These are phyloP conservation scores for Sialia sialis DNA, from an alignment of 2,113 vertebrate genomes.

Conservation along the genomic window DNA sequence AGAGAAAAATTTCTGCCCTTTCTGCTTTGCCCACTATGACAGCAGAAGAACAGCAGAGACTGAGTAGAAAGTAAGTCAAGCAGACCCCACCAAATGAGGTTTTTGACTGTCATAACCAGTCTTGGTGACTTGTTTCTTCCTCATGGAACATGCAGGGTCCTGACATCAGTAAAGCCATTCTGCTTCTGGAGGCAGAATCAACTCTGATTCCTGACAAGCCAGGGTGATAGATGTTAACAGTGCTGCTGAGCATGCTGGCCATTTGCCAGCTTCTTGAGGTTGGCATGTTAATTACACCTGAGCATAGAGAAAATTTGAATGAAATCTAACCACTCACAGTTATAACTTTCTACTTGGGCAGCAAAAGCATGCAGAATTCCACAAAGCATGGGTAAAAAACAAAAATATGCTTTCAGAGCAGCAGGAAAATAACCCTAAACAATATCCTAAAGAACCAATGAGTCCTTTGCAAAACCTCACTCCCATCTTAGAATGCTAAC, in stretches of 20 bases:
- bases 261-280: neutral
- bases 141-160: neutral
- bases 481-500: neutral
- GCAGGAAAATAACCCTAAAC: neutral
- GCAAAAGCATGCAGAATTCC: neutral
- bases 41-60: neutral
- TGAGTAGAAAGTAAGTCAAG: neutral
- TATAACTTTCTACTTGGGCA: neutral
- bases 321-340: neutral
- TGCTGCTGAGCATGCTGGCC: neutral
- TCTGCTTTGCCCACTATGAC: neutral
- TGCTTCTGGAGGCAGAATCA: neutral
- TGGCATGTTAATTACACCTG: neutral
- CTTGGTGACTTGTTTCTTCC: neutral
- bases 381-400: neutral
- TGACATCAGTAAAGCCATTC: neutral
- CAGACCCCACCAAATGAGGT: neutral
- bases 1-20: constrained; percentile 30
- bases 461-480: neutral
- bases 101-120: neutral
- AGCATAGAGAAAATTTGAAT: neutral
- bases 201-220: neutral
- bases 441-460: neutral
- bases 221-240: neutral
- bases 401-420: neutral